Evolutionary conservation across 2,797 vertebrate species (phyloP), one percentile per base, ranked within the genome.

Genomic region (Hozukius guyotensis): DNA sequence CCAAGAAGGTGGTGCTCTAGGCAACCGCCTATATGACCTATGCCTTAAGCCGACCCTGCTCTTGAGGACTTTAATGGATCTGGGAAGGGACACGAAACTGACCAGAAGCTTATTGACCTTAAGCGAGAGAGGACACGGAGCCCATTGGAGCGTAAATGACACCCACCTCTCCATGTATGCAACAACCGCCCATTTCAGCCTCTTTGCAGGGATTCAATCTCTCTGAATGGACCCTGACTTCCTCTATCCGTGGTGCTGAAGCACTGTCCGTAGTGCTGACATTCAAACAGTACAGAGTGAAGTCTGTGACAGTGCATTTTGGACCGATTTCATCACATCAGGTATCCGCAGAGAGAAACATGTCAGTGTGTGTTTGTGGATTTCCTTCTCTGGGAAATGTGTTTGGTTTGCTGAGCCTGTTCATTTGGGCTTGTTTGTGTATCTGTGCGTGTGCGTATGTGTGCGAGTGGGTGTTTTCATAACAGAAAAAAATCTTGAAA

Each of bases 371-470:
- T 89, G 85, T 81, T 89, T 74, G 78, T 80, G 87, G 87, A 88
- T 91, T 88, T 89, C 34, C 71, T 79, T 88, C 77, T 70, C 76
- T 16, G 65, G 56, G 55, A 87, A 87, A 77, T 52, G 76, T 84
- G 87, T 92, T 93, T 92, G 76, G 61, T 91, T 88, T 88, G 52
- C 52, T 89, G 75, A 88, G 84, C 79, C 75, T 78, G 83, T 87
- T 89, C 90, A 38, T 89, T 81, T 87, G 77, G 56, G 78, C 60
- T 72, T 81, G 60, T 83, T 57, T 91, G 84, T 89, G 80, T 69
- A n/a, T 81, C 4, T 87, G 60, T 56, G 53, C 14, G 10, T 76
- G 62, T 82, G 80, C 22, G 53, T 32, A 18, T 66, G 61, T 64
- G 75, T 36, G 84, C 25, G 73, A 46, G 82, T 78, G 83, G 72